phyloP scores from a whole-genome alignment of 2,797 vertebrate genomes.

The Streptopelia turtur region DNA sequence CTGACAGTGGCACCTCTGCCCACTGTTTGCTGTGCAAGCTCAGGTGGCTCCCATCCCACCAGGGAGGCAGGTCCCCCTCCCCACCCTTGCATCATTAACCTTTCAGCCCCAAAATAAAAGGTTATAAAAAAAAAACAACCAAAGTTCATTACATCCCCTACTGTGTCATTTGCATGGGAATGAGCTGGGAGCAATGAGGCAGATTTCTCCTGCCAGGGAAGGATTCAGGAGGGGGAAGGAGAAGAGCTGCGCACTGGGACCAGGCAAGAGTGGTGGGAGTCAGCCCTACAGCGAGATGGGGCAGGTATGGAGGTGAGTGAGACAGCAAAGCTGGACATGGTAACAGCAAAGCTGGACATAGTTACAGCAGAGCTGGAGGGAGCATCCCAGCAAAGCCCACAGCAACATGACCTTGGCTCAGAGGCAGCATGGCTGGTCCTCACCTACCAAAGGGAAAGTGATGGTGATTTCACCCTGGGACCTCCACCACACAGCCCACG shows the following conservation, averaged over 20 bases:
- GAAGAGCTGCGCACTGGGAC: background rate
- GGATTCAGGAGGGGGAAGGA: background rate
- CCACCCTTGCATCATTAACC: background rate
- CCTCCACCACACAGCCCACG: background rate
- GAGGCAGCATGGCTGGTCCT: background rate
- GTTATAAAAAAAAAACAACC: background rate
- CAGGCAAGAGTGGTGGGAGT: background rate
- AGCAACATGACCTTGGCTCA: background rate
- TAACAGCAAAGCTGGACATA: background rate
- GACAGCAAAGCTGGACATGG: background rate
- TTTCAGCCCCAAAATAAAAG: background rate
- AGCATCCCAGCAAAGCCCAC: background rate
- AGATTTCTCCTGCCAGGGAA: background rate
- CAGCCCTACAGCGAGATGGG: background rate
- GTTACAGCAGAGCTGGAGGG: background rate
- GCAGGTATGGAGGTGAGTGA: fast-evolving
- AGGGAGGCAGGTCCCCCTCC: background rate
- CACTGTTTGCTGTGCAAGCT: background rate
- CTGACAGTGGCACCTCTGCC: background rate
- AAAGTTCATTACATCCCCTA: background rate
- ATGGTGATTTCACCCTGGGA: background rate
- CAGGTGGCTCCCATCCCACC: background rate
- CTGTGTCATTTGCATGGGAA: background rate
- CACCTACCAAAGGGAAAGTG: background rate
- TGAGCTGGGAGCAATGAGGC: background rate